These are phyloP conservation scores for Polylopha cassiicola DNA, from an alignment of 2,888 invertebrate species.

Conservation along the genomic window DNA sequence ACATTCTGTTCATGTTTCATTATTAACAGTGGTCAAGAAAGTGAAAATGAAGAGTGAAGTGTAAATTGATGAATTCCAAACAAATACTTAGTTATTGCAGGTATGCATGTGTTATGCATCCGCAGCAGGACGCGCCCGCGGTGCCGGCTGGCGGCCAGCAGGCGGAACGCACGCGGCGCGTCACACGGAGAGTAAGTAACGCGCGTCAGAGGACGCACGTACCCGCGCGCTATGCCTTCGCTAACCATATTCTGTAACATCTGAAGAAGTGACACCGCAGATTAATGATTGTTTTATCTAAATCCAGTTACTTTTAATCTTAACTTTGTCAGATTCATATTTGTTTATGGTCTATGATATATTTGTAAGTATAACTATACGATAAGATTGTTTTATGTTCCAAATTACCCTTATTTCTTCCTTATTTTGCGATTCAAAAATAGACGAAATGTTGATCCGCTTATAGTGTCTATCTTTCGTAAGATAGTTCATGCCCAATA, in stretches of 20 bases:
- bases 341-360: too few relatives aligned
- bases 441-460: conserved; percentile 33
- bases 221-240: conserved; percentile 47
- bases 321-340: not conserved
- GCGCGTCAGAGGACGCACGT: conserved; percentile 48
- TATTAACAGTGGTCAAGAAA: conserved; percentile 8
- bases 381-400: not conserved
- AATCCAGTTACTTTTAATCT: not conserved
- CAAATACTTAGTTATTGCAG: conserved; percentile 26
- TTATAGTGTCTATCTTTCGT: conserved; percentile 15
- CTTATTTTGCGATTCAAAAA: conserved; percentile 30
- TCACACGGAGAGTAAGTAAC: conserved; percentile 37
- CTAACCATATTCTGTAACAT: conserved; percentile 36
- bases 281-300: not conserved
- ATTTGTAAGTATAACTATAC: conserved; percentile 14
- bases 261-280: conserved; percentile 26
- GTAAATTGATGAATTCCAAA: not conserved
- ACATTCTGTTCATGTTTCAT: too few relatives aligned
- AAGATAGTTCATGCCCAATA: conserved; percentile 24
- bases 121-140: conserved; percentile 46
- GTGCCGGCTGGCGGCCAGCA: conserved; percentile 41
- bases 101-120: conserved; percentile 24
- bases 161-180: conserved; percentile 42
- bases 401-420: conserved; percentile 33
- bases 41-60: too few relatives aligned